phyloP scores from a whole-genome alignment of 2,797 vertebrate genomes.

The Enteromius trimaculatus region DNA sequence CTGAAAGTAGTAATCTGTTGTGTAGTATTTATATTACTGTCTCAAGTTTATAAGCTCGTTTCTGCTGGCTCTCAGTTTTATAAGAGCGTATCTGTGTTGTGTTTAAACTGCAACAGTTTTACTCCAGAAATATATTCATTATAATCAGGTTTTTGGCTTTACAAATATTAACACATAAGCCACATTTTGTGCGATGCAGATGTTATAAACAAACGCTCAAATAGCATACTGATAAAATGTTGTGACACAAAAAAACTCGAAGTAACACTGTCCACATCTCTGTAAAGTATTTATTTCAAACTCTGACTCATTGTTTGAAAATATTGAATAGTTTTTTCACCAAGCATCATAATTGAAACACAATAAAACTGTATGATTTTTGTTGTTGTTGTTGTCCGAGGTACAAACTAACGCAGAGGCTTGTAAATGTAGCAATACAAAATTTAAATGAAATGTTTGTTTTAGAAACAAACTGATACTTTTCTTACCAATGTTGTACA shows the following conservation, averaged over 20 bases:
- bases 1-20: slow-evolving; percentile 1
- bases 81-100: not conserved
- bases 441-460: not conserved
- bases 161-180: not conserved
- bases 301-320: not conserved
- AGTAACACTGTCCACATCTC: no score
- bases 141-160: not conserved
- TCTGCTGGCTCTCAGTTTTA: not conserved
- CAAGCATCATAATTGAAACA: not conserved
- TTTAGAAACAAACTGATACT: not conserved
- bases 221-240: not conserved
- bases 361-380: not conserved
- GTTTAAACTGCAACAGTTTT: not conserved
- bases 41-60: not conserved
- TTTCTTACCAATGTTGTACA: not conserved
- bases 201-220: not conserved
- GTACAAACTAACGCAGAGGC: not conserved
- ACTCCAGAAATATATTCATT: not conserved
- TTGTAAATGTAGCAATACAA: not conserved
- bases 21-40: not conserved
- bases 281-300: not conserved
- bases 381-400: no score
- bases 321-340: not conserved
- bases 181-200: not conserved
- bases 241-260: not conserved